A percentile compares a stretch with the other conserved stretches of the same genome.
These are phyloP conservation scores for Rhinopithecus roxellana DNA, from an alignment of 2,113 vertebrate species.

Conservation along the genomic window DNA sequence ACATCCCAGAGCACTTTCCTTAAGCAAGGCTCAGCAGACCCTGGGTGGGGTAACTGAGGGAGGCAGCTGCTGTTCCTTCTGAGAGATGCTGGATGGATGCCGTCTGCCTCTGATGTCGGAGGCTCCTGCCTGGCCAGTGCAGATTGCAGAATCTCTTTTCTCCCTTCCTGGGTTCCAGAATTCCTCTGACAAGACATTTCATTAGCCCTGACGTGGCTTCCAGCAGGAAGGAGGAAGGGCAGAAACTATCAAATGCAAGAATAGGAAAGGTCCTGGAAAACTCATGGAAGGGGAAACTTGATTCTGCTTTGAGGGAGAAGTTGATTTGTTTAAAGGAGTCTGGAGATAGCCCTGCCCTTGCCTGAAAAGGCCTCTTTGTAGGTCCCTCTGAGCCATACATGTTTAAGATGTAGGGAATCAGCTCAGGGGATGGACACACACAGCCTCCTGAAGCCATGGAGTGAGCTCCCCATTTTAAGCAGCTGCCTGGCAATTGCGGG, in stretches of 20 bases:
- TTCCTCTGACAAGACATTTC: background rate
- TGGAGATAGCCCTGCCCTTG: background rate
- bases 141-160: background rate
- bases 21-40: background rate
- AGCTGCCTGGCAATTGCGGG: background rate
- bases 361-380: background rate
- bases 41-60: background rate
- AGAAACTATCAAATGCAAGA: background rate
- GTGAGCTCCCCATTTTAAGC: background rate
- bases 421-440: background rate
- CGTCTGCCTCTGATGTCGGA: background rate
- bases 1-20: background rate
- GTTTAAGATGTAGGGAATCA: background rate
- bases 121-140: background rate
- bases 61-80: background rate
- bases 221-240: background rate
- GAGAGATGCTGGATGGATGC: background rate
- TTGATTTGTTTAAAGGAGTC: background rate
- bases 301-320: background rate
- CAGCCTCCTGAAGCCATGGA: rapidly evolving
- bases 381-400: background rate
- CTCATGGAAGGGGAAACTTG: background rate
- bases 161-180: background rate
- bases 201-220: background rate
- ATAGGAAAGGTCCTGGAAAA: background rate